These are phyloP conservation scores for Acanthornis magna DNA, from an alignment of 2,797 vertebrate genomes.

Conservation along the genomic window DNA sequence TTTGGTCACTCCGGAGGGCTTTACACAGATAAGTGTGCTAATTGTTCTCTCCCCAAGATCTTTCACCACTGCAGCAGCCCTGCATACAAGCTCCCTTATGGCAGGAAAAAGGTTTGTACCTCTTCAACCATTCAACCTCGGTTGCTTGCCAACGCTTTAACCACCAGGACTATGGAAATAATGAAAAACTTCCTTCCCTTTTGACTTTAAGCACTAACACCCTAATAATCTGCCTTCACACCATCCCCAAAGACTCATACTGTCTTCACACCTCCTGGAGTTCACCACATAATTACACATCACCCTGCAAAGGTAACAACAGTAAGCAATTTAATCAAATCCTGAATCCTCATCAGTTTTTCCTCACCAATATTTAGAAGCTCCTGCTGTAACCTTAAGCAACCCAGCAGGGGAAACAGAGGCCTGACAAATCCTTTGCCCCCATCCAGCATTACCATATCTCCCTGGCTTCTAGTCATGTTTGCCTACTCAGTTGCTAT, in stretches of 20 bases:
- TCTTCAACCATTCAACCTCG: background rate
- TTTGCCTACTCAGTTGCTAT: background rate
- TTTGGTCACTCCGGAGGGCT: background rate
- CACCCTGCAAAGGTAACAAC: background rate
- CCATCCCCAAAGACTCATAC: background rate
- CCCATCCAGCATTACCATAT: background rate
- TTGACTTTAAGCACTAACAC: background rate
- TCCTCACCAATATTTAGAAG: background rate
- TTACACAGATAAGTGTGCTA: background rate
- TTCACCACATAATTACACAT: background rate
- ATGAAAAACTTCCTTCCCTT: background rate
- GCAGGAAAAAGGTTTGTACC: background rate
- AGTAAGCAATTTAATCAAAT: background rate
- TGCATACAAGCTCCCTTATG: background rate
- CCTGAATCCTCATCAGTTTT: background rate
- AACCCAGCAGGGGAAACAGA: background rate
- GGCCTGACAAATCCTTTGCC: background rate
- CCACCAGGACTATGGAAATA: background rate
- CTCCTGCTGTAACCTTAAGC: background rate
- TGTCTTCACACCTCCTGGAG: background rate
- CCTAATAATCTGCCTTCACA: background rate
- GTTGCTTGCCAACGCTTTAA: background rate
- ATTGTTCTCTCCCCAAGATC: background rate
- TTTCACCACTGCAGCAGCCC: background rate
- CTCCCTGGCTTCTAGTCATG: background rate